phyloP scores from a whole-genome alignment of 2,113 vertebrate species.

The Rhinichthys klamathensis region DNA sequence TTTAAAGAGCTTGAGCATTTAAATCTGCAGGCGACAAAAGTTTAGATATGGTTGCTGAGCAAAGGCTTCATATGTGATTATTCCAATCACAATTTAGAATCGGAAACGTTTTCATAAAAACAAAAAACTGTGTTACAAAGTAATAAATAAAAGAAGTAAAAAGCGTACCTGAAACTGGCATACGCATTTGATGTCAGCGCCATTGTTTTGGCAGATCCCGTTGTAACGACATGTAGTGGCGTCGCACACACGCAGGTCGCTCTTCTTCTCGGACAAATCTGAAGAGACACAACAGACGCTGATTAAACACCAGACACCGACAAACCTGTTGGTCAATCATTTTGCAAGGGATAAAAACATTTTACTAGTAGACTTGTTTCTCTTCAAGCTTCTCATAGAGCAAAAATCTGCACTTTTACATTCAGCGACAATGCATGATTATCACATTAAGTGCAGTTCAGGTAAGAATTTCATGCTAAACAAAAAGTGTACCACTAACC shows the following conservation, averaged over 20 bases:
- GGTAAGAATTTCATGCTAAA: not conserved
- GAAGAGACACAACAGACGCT: constrained; percentile 39
- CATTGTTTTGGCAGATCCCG: constrained; percentile 89
- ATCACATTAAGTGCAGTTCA: not conserved
- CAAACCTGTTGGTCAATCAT: not conserved
- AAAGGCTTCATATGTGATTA: too few relatives aligned
- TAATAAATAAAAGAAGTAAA: constrained; percentile 1
- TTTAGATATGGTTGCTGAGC: too few relatives aligned
- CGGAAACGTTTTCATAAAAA: not conserved
- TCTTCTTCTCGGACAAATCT: constrained; percentile 91
- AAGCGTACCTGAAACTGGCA: constrained; percentile 91
- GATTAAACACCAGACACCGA: not conserved
- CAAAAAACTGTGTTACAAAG: not conserved
- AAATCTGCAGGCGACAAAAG: too few relatives aligned
- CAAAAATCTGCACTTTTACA: not conserved
- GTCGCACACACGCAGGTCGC: constrained; percentile 87
- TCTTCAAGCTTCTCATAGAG: not conserved
- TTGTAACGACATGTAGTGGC: constrained; percentile 89
- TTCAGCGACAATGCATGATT: not conserved
- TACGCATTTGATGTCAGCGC: constrained; percentile 88
- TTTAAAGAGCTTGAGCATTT: too few relatives aligned
- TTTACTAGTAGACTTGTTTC: not conserved
- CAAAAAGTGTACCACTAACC: too few relatives aligned
- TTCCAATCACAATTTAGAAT: too few relatives aligned
- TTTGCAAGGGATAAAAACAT: not conserved